Evolutionary conservation across 2,113 vertebrate genomes (phyloP), one percentile per base, ranked within the genome.

Genomic region (Lamprotornis superbus): DNA sequence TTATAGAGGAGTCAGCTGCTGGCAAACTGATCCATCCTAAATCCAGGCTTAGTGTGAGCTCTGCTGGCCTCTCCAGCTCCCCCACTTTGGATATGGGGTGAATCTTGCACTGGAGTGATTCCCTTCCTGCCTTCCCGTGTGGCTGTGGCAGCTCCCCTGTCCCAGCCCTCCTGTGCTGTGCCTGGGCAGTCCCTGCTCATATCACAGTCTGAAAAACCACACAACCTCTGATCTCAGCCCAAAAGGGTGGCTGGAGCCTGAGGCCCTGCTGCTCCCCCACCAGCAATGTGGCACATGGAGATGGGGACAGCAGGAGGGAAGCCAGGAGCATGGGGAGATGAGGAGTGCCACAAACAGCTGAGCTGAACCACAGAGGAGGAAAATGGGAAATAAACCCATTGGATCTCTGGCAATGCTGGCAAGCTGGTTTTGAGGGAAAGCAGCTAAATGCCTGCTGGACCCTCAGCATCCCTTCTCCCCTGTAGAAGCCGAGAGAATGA

Each of bases 1-100:
- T 96, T 95, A 92, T 92, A 95, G 96, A 88, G 87, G 50, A 89
- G 87, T 88, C 96, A 96, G 89, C 92, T 97, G 92, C 79, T 0
- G 6, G 76, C 71, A 86, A 86, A 93, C 56, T 70, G 95, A 97
- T 91, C 95, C 89, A 10, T 8, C 89, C 83, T 20, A 86, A 95
- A 91, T 81, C 93, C 93, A 60, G 94, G 89, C 83, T 92, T 37
- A 81, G 22, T 3, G 15, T 3, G 57, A 84, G 73, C 69, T 15
- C 56, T 3, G 2, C 73, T 59, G 37, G 33, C 63, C 75, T 47
- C 60, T 60, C 37, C 64, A 22, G 2, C 71, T 37, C 28, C 52
- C 47, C 63, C 10, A 0, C 8, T 31, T 39, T 27, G 35, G 1
- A 2, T 24, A 7, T 3, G 61, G 67, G 81, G 39, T n/a, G n/a